Base-by-base conservation (phyloP, 2,888 invertebrate species). In the Cheilosia soror region DNA sequence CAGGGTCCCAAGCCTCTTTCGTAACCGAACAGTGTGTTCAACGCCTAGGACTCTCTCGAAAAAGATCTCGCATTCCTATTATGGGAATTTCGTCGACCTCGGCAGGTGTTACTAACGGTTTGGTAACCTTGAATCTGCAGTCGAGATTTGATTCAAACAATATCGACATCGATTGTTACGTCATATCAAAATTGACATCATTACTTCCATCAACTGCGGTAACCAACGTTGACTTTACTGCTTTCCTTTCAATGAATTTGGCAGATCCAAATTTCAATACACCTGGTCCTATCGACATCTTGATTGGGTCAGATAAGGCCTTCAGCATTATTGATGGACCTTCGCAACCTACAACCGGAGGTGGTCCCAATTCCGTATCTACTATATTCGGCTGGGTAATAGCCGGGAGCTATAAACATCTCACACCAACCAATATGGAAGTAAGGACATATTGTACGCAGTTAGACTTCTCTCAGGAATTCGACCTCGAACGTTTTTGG, bases 161-260 rank as follows among this genome's bases (percentile, higher is more conserved):
- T 44, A 15, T 72, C 58, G 60, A 72, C 2, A 31, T 72, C 6
- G 15, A 80, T 4, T 73, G 79, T 9, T 60, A 60, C 4, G 65
- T 79, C n/a, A 47, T 79, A 4, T 51, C 78, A 6, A 72, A 51
- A 13, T 29, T 80, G 0, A 73, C 60, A 1, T 66, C 72, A 9
- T 37, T 73, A n/a, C 33, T 66, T 13, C 72, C 44, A 37, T 3
- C 66, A 31, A 6, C 25, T 51, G 6, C 25, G 1, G 13, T 25
- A 5, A 33, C 31, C 9, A 40, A 5, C 1, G 0, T 29, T 0
- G 7, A 47, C 5, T 4, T 5, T 29, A 29, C 4, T 29, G 29
- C 29, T 5, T 29, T 29, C 29, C 29, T 29, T 5, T 58, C 15
- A n/a, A 42, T 53, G 9, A 40, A 49, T 9, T 40, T 66, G 15